Evolutionary conservation across 2,797 vertebrate genomes (phyloP).

Genomic region (Gymnocypris eckloni): DNA sequence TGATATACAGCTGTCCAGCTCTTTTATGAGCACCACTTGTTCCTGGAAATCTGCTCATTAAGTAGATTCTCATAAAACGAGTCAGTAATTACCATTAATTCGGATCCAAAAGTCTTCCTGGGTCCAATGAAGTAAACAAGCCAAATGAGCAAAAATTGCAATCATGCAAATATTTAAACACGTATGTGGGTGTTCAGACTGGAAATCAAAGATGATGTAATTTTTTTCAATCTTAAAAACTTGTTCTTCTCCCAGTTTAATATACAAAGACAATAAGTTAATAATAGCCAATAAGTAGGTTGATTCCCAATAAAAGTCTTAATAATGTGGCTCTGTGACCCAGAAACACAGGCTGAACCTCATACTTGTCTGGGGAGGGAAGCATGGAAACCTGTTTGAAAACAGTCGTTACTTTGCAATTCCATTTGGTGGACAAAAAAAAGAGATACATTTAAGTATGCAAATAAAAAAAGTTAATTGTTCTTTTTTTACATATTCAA

Average conservation of each 20-base stretch:
- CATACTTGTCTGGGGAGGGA: neutral
- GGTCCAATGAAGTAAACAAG: slow-evolving; percentile 16
- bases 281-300: neutral
- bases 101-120: slow-evolving; percentile 24
- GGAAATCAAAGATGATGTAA: neutral
- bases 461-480: neutral
- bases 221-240: slow-evolving; percentile 7
- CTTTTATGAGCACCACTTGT: slow-evolving; percentile 34
- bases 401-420: neutral
- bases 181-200: neutral
- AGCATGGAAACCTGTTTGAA: neutral
- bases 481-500: neutral
- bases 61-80: slow-evolving; percentile 36
- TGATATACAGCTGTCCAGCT: slow-evolving; percentile 27
- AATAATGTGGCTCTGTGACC: neutral
- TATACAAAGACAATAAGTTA: neutral
- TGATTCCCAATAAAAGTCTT: neutral
- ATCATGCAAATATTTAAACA: neutral
- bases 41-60: slow-evolving; percentile 22
- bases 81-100: slow-evolving; percentile 7
- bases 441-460: neutral
- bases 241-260: slow-evolving; percentile 1
- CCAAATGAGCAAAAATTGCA: neutral
- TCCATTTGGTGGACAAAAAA: neutral
- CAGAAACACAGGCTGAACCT: neutral